Percentiles rank a stretch among this genome's conserved stretches.
These are phyloP conservation scores for Episyrphus balteatus DNA, from an alignment of 1,140 invertebrate species.

Conservation along the genomic window DNA sequence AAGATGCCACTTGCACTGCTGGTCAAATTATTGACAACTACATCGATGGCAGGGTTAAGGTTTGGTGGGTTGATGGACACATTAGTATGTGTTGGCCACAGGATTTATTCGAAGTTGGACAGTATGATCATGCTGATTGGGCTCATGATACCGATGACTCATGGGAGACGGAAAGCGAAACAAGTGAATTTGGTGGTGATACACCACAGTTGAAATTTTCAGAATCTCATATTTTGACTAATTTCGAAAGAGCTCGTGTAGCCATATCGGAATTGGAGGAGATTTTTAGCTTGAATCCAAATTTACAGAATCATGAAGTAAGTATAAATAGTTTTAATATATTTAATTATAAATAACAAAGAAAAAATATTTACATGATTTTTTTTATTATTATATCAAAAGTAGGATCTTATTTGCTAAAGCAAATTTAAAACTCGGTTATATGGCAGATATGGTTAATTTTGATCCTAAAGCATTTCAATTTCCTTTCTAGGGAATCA, in stretches of 20 bases:
- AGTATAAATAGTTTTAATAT: not conserved
- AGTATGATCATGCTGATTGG: slow-evolving; percentile 58
- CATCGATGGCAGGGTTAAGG: slow-evolving; percentile 67
- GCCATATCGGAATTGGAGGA: slow-evolving; percentile 64
- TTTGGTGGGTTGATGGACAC: slow-evolving; percentile 80
- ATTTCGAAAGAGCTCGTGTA: slow-evolving; percentile 61
- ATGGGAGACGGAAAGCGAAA: slow-evolving; percentile 73
- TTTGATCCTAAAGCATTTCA: too few species aligned
- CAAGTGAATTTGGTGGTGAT: slow-evolving; percentile 35
- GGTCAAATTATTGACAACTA: slow-evolving; percentile 84
- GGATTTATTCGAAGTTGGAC: slow-evolving; percentile 49
- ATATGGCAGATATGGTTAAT: too few species aligned
- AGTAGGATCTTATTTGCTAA: too few species aligned
- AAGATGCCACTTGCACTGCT: slow-evolving; percentile 61
- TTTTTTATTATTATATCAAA: too few species aligned
- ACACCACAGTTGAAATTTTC: slow-evolving; percentile 17
- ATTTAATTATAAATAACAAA: not conserved
- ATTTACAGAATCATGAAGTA: slow-evolving; percentile 57
- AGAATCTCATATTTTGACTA: slow-evolving; percentile 55
- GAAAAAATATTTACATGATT: too few species aligned
- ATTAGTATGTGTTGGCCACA: slow-evolving; percentile 85
- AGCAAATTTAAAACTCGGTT: too few species aligned
- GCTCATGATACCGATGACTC: slow-evolving; percentile 49
- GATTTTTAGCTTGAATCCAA: slow-evolving; percentile 61
- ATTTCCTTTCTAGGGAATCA: too few species aligned